phyloP scores from a whole-genome alignment of 2,113 vertebrate species.

The Tapirus terrestris region DNA sequence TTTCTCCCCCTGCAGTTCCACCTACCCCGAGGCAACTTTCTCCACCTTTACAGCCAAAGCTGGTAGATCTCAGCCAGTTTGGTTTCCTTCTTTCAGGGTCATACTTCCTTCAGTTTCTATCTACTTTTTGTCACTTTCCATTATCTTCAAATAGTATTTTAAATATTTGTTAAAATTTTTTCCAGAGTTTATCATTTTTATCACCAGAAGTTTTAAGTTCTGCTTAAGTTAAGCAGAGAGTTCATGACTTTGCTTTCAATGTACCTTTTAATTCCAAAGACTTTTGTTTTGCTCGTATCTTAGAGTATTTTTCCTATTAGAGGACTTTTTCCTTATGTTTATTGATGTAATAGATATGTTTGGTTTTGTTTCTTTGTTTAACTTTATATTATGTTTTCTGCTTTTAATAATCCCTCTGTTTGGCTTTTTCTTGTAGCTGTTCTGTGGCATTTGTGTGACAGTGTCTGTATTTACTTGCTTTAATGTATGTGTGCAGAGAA shows the following conservation, averaged over 20 bases:
- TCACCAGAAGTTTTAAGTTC: not conserved
- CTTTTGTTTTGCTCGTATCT: not conserved
- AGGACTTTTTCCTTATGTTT: not conserved
- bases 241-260: not conserved
- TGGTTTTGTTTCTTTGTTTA: not conserved
- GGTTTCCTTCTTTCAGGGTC: not conserved
- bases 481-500: not conserved
- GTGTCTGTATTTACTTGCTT: not conserved
- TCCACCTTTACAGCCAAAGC: not conserved
- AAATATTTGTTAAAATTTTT: not conserved
- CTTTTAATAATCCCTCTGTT: not conserved
- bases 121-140: not conserved
- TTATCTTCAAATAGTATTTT: not conserved
- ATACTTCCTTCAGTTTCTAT: not conserved
- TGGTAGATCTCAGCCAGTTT: not conserved
- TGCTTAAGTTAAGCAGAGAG: not conserved
- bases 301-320: not conserved
- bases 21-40: not conserved
- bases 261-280: not conserved
- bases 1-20: not conserved
- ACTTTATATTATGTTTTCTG: not conserved
- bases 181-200: not conserved
- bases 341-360: not conserved
- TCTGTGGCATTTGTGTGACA: not conserved
- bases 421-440: not conserved